Base-by-base conservation (phyloP, 2,797 vertebrate species). In the Bovichtus diacanthus region DNA sequence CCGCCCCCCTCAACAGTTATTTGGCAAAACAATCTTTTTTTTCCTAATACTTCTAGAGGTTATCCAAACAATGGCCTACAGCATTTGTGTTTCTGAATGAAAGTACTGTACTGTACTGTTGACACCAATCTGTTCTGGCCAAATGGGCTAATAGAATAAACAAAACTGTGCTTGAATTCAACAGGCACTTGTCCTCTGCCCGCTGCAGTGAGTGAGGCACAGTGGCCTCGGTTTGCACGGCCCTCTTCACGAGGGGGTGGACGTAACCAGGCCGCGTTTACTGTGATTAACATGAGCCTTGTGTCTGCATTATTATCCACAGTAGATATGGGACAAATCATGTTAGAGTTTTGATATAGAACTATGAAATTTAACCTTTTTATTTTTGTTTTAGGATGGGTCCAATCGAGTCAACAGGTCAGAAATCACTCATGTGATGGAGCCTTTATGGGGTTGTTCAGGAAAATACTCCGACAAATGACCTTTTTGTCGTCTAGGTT, bases 401-500 rank as follows among this genome's bases (percentile, higher is more conserved):
- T 27, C 27, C 27, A 27, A 27, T 27, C 27, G 27, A 27, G 27
- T 27, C n/a, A n/a, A n/a, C n/a, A 36, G 51, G 15, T 31, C 19
- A 59, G 25, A 64, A 44, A 34, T 36, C 2, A 2, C 16, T 43
- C 4, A 13, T n/a, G 21, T 60, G 31, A 16, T 39, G 9, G 6
- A 50, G 31, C 1, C 4, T n/a, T 61, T 25, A 12, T 13, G 1
- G 5, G 34, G 25, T 69, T 47, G 36, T 54, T 47, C 61, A 47
- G 60, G 29, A 65, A 56, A 6, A 51, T 7, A 53, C 29, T 39
- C 6, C 51, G 53, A 59, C 21, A 56, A 55, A 67, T 67, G 0
- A 60, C 46, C 50, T 72, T 68, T 70, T 70, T 72, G 51, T 56
- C 10, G 7, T 51, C 25, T 4, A 19, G 36, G 25, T 70, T 78